These are phyloP conservation scores for Gadus chalcogrammus DNA, from an alignment of 2,113 vertebrate species.

Conservation along the genomic window DNA sequence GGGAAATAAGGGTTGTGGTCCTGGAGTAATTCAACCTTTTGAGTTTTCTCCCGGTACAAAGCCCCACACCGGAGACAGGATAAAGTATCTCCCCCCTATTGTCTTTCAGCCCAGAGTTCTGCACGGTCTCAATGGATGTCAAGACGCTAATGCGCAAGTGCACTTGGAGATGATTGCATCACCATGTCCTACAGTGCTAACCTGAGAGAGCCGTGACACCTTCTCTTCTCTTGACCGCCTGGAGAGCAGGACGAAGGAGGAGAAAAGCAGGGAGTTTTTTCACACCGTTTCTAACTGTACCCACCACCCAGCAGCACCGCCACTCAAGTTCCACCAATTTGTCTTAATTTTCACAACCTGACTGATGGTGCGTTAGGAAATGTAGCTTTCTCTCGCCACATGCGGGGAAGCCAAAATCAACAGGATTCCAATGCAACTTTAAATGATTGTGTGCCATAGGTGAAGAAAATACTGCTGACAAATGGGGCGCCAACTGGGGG, in stretches of 20 bases:
- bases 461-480: slow-evolving; percentile 51
- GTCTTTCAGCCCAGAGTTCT: slow-evolving; percentile 57
- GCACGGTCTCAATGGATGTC: slow-evolving; percentile 60
- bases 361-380: slow-evolving; percentile 31
- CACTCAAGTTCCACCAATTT: slow-evolving; percentile 6
- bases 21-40: slow-evolving; percentile 67
- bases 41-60: slow-evolving; percentile 57
- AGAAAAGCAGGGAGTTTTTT: slow-evolving; percentile 11
- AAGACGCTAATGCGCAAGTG: slow-evolving; percentile 48
- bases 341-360: slow-evolving; percentile 22
- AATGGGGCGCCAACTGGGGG: slow-evolving; percentile 34
- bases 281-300: not conserved
- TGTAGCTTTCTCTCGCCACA: slow-evolving; percentile 44
- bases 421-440: slow-evolving; percentile 38
- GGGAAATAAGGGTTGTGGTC: slow-evolving; percentile 40
- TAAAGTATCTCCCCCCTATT: slow-evolving; percentile 64
- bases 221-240: slow-evolving; percentile 35
- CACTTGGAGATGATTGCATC: slow-evolving; percentile 51
- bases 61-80: slow-evolving; percentile 46
- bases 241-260: slow-evolving; percentile 17
- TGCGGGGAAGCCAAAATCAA: slow-evolving; percentile 35
- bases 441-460: slow-evolving; percentile 36
- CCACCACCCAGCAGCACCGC: not conserved
- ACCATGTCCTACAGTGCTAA: slow-evolving; percentile 62
- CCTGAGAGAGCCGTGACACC: slow-evolving; percentile 52